phyloP scores from a whole-genome alignment of 2,113 vertebrate genomes.

The Etia nguti region DNA sequence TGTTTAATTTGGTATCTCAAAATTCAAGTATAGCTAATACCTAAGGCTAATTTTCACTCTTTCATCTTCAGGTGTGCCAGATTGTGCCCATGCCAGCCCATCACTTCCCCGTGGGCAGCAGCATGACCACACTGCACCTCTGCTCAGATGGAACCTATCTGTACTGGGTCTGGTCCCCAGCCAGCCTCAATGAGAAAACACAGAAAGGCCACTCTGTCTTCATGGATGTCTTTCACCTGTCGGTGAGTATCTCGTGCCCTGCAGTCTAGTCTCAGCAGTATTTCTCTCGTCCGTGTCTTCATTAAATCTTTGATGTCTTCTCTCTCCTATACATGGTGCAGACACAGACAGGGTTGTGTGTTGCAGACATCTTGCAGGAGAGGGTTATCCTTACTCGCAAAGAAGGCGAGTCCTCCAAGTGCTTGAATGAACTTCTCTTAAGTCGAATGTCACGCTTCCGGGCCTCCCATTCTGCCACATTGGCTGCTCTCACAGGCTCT shows the following conservation, averaged over 20 bases:
- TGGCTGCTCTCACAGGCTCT: slow-evolving; percentile 94
- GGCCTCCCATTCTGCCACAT: slow-evolving; percentile 91
- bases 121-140: slow-evolving; percentile 92
- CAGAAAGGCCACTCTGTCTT: slow-evolving; percentile 98
- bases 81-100: slow-evolving; percentile 89
- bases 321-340: slow-evolving; percentile 40
- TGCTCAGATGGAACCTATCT: slow-evolving; percentile 95
- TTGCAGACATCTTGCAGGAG: slow-evolving; percentile 86
- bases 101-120: slow-evolving; percentile 92
- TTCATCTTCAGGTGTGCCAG: slow-evolving; percentile 81
- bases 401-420: slow-evolving; percentile 97
- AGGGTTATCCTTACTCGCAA: slow-evolving; percentile 92
- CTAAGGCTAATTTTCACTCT: neutral
- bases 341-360: slow-evolving; percentile 84
- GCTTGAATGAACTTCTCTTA: slow-evolving; percentile 97
- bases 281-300: neutral
- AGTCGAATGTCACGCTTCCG: slow-evolving; percentile 94
- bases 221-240: slow-evolving; percentile 94
- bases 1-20: neutral
- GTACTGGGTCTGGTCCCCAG: slow-evolving; percentile 98
- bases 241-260: slow-evolving; percentile 67
- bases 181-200: slow-evolving; percentile 96
- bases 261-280: neutral
- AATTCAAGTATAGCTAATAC: neutral
- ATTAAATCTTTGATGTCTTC: neutral